These are phyloP conservation scores for Achatina immaculata DNA, from an alignment of 1,140 invertebrate species.

Conservation along the genomic window DNA sequence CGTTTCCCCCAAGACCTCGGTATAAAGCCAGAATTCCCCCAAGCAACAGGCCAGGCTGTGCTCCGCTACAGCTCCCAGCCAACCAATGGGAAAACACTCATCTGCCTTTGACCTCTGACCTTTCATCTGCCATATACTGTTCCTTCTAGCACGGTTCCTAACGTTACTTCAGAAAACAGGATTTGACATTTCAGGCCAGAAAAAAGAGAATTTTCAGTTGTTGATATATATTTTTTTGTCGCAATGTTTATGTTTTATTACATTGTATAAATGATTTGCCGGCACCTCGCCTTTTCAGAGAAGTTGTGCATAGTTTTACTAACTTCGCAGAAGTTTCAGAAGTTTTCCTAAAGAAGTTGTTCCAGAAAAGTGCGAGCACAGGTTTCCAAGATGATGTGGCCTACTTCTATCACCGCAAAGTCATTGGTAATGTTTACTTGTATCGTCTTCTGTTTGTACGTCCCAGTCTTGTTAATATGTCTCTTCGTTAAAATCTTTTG, in stretches of 20 bases:
- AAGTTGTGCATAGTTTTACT: not conserved
- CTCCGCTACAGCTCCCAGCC: not conserved
- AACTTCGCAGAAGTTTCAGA: not conserved
- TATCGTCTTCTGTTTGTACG: not conserved
- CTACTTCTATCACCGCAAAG: not conserved
- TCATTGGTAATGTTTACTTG: slow-evolving; percentile 21
- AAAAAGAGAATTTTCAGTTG: not conserved
- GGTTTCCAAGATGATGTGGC: slow-evolving; percentile 28
- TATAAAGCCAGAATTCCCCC: not conserved
- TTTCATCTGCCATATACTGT: not conserved
- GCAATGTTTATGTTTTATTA: not conserved
- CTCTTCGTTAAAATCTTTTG: too few relatives aligned
- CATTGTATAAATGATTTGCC: not conserved
- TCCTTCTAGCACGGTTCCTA: not conserved
- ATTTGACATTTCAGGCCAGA: not conserved
- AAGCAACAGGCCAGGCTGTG: slow-evolving; percentile 7
- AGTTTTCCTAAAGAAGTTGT: not conserved
- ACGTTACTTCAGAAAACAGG: not conserved
- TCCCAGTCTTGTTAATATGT: slow-evolving; percentile 20
- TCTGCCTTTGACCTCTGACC: not conserved
- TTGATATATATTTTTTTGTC: not conserved
- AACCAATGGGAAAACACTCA: slow-evolving; percentile 10
- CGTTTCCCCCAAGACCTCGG: not conserved
- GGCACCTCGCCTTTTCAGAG: not conserved
- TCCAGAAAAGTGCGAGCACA: not conserved